Base-by-base conservation (phyloP, 2,113 vertebrate genomes). In the Ranitomeya variabilis region DNA sequence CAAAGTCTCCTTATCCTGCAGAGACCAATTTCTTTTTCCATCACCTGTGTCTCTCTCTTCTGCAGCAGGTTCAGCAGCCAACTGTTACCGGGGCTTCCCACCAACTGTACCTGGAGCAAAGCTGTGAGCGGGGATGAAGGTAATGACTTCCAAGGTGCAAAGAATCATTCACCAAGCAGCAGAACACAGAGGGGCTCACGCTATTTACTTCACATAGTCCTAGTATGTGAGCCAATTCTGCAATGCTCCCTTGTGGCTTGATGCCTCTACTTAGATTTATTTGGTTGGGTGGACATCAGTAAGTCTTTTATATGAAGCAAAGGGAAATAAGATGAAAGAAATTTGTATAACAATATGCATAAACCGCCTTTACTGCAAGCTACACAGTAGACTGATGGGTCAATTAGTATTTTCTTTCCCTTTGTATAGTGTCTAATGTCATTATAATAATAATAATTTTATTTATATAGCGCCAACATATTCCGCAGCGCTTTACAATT, bases 11-110 rank as follows among this genome's bases (percentile, higher is more conserved):
- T 79, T 87, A 80, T 60, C 92, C 93, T 93, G 80, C 86, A 84
- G 94, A 92, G 93, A 95, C 93, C 92, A 93, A 94, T 94, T 94
- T 94, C 92, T 93, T 95, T 95, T 93, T 92, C 93, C 91, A 90
- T 91, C 94, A 93, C 92, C 94, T 91, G 84, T 94, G 94, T 90
- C 92, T 93, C 90, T 91, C 62, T 80, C 62, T 76, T 52, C 62
- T 54, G 76, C 87, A 64, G 80, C 57, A n/a, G 45, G 80, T 64
- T 71, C 90, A 87, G 89, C 67, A 82, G 82, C 37, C 87, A 79
- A 77, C 23, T 37, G 81, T 57, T 79, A 85, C 71, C 15, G 55
- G 26, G 67, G 21, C 69, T 77, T 83, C 80, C 55, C 19, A 83
- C 37, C 55, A 76, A 64, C 51, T 54, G 19, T 62, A 60, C 60